Base-by-base conservation (phyloP, 2,888 invertebrate genomes). In the Philereme vetulata region DNA sequence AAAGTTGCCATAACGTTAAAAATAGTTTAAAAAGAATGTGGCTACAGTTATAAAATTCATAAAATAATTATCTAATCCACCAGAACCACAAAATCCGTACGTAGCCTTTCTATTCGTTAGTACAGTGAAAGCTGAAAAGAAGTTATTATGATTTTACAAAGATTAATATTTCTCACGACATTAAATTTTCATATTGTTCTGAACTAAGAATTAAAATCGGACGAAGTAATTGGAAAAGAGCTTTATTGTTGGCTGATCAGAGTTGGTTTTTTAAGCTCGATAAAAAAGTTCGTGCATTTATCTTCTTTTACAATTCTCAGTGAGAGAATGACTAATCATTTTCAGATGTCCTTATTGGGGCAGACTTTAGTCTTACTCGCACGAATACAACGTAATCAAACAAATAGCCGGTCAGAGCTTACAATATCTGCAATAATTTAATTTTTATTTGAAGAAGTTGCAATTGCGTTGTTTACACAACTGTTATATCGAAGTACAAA, bases 61-160 rank as follows among this genome's bases (percentile, higher is more conserved):
- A 64, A 54, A 55, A 62, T 56, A 65, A 54, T 49, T 53, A 47
- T 51, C 56, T 46, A 60, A 65, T 62, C 46, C 46, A 45, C 35
- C 49, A 55, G 51, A 67, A 52, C 53, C 51, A 50, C 65, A 65
- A 60, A 55, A 56, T 55, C 62, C 62, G 50, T 64, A 8, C 62
- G 50, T 64, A 8, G 52, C 58, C 56, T 63, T 64, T 62, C 58
- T 60, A 63, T 62, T 73, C 83, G 85, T 85, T 86, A 70, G 86
- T 38, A 86, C 83, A 78, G 85, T 84, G 88, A 88, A 88, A 88
- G 86, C 77, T 67, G 68, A 70, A 73, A 77, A 67, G 76, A 76
- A 67, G 69, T 62, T 66, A 71, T 76, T 70, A 79, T 75, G 73
- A 62, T 76, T 78, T 77, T 72, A 68, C 77, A 73, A 69, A 73